Base-by-base conservation (phyloP, 2,113 vertebrate genomes). In the Pimephales promelas region DNA sequence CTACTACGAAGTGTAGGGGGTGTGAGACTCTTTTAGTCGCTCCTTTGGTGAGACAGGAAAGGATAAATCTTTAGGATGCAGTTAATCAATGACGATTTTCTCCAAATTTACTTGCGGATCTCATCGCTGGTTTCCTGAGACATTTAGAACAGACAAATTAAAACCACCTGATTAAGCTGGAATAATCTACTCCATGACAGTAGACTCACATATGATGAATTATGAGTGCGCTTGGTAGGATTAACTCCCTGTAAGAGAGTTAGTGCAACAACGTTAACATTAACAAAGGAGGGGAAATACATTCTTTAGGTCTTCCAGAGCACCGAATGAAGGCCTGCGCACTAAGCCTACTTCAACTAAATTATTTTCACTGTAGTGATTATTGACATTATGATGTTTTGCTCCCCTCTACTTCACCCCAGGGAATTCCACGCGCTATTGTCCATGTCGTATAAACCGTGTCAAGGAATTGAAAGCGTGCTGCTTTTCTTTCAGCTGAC, bases 351-450 rank as follows among this genome's bases (percentile, higher is more conserved):
- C 72, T 86, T 75, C 47, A 66, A 47, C 76, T 54, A 57, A 83
- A 83, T 68, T 73, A 74, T 79, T 74, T 79, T 74, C 81, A 64
- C 77, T 74, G 18, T 61, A 61, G 40, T 0, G 40, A 47, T 70
- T 79, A 84, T 72, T 84, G 52, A 56, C 75, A 79, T 78, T 70
- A 84, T 84, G 36, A 79, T 66, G 64, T 71, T 28, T 36, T 26
- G 16, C 56, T 68, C 24, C 34, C 59, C 72, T 84, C 52, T 64
- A 66, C 54, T 78, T 84, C 61, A 76, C 74, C 57, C 31, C 22
- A 22, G 79, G 24, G 68, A 61, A 31, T 74, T 43, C 28, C 71
- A 47, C 52, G 81, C 22, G 10, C 54, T 40, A 34, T 74, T 18
- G 52, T 70, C 61, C 62, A 68, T n/a, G 49, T n/a, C 26, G 49